Evolutionary conservation across 2,113 vertebrate genomes (phyloP).

Genomic region (Oriolus oriolus): DNA sequence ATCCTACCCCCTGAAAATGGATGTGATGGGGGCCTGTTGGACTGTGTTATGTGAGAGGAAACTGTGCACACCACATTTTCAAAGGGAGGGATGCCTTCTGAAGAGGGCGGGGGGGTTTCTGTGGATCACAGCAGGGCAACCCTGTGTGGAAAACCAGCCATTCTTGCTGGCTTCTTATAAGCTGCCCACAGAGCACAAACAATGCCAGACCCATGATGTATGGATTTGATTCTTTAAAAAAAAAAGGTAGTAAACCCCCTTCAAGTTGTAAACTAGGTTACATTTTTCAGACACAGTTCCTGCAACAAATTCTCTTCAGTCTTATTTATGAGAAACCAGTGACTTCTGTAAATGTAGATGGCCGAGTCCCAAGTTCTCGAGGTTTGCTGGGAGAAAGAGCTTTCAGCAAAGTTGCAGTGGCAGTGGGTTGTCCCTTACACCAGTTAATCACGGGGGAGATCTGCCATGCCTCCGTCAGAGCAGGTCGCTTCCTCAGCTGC

Average conservation of each 20-base stretch:
- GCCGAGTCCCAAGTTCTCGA: not conserved
- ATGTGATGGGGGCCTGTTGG: not conserved
- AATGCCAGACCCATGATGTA: constrained; percentile 27
- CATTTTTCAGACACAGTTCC: not conserved
- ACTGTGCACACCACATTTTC: not conserved
- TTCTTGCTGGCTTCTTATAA: constrained; percentile 24
- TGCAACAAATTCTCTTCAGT: constrained; percentile 21
- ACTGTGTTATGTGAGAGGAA: not conserved
- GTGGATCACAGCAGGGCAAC: constrained; percentile 20
- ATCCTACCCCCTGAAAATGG: not conserved
- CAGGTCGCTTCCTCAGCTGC: not conserved
- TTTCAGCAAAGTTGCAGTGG: not conserved
- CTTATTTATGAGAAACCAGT: constrained; percentile 28
- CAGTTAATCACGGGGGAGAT: not conserved
- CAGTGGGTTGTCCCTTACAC: not conserved
- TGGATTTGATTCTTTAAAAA: constrained; percentile 6
- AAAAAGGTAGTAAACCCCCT: not conserved
- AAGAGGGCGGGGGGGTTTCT: not conserved
- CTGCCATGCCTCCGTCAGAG: not conserved
- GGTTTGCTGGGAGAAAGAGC: constrained; percentile 2
- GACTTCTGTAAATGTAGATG: constrained; percentile 22
- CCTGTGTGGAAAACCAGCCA: constrained; percentile 6
- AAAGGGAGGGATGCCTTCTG: not conserved
- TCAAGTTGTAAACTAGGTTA: constrained; percentile 26
- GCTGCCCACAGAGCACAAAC: constrained; percentile 55